Evolutionary conservation across 2,888 invertebrate species (phyloP).

Genomic region (Apamea anceps): DNA sequence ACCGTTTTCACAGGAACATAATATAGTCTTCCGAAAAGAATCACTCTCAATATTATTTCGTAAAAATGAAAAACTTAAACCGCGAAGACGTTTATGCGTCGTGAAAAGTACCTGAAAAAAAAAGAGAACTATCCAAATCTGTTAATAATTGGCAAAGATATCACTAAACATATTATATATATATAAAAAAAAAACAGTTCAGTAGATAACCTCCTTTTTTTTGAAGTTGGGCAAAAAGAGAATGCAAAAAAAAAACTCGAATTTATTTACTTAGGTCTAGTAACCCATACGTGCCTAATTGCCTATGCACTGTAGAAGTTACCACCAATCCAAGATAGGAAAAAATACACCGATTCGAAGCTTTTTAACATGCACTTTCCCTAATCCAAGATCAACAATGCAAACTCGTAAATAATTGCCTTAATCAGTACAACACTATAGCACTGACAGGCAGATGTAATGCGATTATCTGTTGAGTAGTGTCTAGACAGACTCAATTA

Average conservation of each 20-base stretch:
- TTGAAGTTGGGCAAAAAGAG: background rate
- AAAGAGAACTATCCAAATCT: no score
- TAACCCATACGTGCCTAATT: background rate
- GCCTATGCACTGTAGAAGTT: background rate
- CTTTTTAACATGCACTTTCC: background rate
- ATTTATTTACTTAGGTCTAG: background rate
- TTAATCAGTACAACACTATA: conserved; percentile 47
- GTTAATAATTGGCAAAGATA: background rate
- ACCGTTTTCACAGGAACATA: background rate
- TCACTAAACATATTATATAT: no score
- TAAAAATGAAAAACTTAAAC: background rate
- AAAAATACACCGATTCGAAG: background rate
- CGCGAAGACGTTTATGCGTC: background rate
- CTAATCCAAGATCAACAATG: conserved; percentile 25
- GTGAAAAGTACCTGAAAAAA: background rate
- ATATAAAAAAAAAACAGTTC: no score
- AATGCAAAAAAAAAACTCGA: background rate
- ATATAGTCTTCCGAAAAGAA: background rate
- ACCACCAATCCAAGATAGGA: background rate
- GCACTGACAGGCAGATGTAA: conserved; percentile 51
- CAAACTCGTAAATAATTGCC: conserved; percentile 44
- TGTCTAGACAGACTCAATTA: conserved; percentile 68
- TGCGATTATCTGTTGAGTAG: conserved; percentile 61
- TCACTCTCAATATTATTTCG: background rate
- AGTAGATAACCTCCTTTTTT: no score